Conservation (phyloP, 2,888 invertebrate genomes). For the Protodeltote pygarga region DNA sequence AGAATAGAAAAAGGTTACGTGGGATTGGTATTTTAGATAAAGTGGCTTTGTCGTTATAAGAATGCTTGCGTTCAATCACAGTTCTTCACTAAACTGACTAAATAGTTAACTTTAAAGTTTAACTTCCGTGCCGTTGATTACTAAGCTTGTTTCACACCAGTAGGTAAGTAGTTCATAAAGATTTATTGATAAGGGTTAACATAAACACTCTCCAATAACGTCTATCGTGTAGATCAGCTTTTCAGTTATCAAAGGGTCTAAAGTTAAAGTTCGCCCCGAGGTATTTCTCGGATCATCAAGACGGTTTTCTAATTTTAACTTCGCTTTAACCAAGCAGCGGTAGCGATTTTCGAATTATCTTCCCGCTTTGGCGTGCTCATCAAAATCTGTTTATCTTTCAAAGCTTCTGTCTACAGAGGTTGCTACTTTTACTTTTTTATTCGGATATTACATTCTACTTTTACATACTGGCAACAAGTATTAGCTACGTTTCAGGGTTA, state of each 20-base stretch:
- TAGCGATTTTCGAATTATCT: constrained; percentile 79
- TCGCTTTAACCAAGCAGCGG: constrained; percentile 67
- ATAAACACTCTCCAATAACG: constrained; percentile 71
- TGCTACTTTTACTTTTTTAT: constrained; percentile 47
- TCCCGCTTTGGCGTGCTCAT: constrained; percentile 75
- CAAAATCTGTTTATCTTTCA: constrained; percentile 74
- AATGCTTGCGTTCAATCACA: constrained; percentile 3
- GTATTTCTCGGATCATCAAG: constrained; percentile 81
- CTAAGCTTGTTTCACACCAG: constrained; percentile 51
- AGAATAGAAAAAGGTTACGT: constrained; percentile 66
- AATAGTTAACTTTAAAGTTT: constrained; percentile 20
- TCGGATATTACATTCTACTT: constrained; percentile 45
- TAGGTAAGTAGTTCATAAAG: constrained; percentile 55
- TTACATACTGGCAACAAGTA: constrained; percentile 14
- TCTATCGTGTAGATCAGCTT: constrained; percentile 74
- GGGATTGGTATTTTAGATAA: constrained; percentile 64
- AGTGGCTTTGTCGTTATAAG: constrained; percentile 50
- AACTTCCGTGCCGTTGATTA: constrained; percentile 28
- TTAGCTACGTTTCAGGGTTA: constrained; percentile 17
- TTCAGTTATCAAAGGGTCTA: constrained; percentile 76
- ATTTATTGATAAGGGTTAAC: constrained; percentile 72
- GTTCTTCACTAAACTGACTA: too few species aligned
- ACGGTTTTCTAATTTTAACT: constrained; percentile 83
- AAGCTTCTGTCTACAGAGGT: constrained; percentile 55
- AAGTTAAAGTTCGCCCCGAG: constrained; percentile 76